phyloP scores from a whole-genome alignment of 2,797 vertebrate genomes.

The Lepidocolaptes lacrymiger region DNA sequence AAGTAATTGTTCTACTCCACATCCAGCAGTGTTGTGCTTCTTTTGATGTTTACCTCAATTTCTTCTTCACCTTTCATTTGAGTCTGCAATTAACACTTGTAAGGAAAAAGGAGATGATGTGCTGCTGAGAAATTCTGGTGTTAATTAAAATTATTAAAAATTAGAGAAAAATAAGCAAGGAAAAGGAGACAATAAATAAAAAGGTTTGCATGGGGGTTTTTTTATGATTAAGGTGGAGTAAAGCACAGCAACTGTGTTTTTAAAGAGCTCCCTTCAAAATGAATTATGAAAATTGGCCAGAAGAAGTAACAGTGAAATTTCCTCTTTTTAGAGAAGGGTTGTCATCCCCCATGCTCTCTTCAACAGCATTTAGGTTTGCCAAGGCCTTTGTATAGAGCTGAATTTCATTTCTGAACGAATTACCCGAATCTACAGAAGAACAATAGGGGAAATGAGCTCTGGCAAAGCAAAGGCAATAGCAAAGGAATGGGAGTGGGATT shows the following conservation, averaged over 20 bases:
- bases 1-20: constrained; percentile 32
- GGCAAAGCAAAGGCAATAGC: neutral
- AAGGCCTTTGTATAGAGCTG: neutral
- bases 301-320: neutral
- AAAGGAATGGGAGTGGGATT: neutral
- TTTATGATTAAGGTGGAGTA: neutral
- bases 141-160: constrained; percentile 74
- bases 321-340: neutral
- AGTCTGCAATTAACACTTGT: constrained; percentile 71
- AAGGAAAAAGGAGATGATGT: constrained; percentile 40
- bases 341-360: neutral
- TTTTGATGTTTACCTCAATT: constrained; percentile 64
- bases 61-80: constrained; percentile 48
- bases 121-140: constrained; percentile 61
- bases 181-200: neutral
- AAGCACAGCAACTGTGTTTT: neutral
- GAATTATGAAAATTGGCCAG: neutral
- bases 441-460: constrained; percentile 5
- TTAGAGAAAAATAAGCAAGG: constrained; percentile 42
- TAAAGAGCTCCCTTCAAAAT: neutral
- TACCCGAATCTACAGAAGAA: constrained; percentile 4
- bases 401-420: constrained; percentile 30
- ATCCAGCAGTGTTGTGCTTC: neutral
- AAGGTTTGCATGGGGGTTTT: neutral
- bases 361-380: neutral